These are phyloP conservation scores for Rhynchopsitta pachyrhyncha DNA, from an alignment of 2,113 vertebrate genomes.

Conservation along the genomic window DNA sequence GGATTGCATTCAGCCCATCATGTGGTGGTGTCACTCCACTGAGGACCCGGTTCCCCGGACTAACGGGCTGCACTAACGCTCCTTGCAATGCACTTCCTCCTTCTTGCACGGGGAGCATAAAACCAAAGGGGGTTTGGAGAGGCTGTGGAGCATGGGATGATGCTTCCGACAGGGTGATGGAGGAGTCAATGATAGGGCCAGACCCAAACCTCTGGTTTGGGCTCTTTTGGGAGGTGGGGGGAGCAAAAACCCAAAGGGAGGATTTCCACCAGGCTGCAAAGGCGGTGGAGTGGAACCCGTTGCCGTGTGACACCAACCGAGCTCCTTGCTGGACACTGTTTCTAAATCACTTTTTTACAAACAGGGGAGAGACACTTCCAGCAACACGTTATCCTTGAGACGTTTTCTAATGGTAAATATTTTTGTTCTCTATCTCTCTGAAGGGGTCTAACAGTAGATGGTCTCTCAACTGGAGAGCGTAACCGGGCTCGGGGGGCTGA, in stretches of 20 bases:
- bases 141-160: neutral
- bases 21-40: fast-evolving
- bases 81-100: neutral
- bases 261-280: neutral
- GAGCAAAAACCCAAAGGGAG: neutral
- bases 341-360: conserved; percentile 88
- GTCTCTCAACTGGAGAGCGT: conserved; percentile 58
- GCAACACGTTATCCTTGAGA: conserved; percentile 88
- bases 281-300: neutral
- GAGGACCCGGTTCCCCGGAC: neutral
- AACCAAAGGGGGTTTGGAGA: neutral
- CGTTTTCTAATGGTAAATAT: conserved; percentile 99
- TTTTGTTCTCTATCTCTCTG: conserved; percentile 72
- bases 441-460: conserved; percentile 51
- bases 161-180: neutral
- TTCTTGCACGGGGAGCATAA: neutral
- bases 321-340: conserved; percentile 65
- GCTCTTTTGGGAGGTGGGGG: neutral
- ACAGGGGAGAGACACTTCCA: conserved; percentile 95
- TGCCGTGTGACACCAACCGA: conserved; percentile 13
- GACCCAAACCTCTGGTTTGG: neutral
- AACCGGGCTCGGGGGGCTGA: conserved; percentile 54
- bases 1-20: neutral
- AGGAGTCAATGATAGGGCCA: fast-evolving
- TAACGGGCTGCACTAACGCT: conserved; percentile 57